Conservation (phyloP, 1,140 invertebrate species). For the Megathymus violae region DNA sequence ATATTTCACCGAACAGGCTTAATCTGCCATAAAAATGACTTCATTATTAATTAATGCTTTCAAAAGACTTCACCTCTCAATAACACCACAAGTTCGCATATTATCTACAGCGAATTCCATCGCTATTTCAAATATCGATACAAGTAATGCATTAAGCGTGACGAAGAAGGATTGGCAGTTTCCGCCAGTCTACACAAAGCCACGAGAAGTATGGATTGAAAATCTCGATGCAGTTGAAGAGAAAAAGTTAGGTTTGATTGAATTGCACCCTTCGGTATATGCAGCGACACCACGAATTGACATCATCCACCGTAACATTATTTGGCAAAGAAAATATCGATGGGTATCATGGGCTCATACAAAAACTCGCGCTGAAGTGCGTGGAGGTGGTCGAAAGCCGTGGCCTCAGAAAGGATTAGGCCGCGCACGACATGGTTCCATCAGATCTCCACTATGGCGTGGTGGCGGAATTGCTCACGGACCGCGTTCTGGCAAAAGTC, state of each 20-base stretch:
- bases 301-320: constrained; percentile 93
- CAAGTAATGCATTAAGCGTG: constrained; percentile 49
- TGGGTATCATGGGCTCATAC: constrained; percentile 90
- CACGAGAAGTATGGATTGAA: constrained; percentile 96
- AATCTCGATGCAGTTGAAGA: constrained; percentile 92
- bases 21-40: constrained; percentile 47
- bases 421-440: constrained; percentile 94
- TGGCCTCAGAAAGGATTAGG: constrained; percentile 98
- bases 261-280: constrained; percentile 95
- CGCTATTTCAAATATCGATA: constrained; percentile 29
- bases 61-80: constrained; percentile 61
- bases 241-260: constrained; percentile 92
- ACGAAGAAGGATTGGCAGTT: constrained; percentile 77
- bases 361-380: constrained; percentile 91
- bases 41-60: constrained; percentile 66
- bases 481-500: constrained; percentile 93
- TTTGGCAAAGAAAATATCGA: constrained; percentile 94
- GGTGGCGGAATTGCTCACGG: constrained; percentile 94
- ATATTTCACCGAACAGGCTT: not conserved
- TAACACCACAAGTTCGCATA: constrained; percentile 54
- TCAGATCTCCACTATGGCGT: constrained; percentile 93
- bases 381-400: constrained; percentile 94
- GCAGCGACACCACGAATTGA: constrained; percentile 93
- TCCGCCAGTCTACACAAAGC: constrained; percentile 83
- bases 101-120: constrained; percentile 47